phyloP scores from a whole-genome alignment of 2,888 invertebrate genomes.

The Alcis repandata region DNA sequence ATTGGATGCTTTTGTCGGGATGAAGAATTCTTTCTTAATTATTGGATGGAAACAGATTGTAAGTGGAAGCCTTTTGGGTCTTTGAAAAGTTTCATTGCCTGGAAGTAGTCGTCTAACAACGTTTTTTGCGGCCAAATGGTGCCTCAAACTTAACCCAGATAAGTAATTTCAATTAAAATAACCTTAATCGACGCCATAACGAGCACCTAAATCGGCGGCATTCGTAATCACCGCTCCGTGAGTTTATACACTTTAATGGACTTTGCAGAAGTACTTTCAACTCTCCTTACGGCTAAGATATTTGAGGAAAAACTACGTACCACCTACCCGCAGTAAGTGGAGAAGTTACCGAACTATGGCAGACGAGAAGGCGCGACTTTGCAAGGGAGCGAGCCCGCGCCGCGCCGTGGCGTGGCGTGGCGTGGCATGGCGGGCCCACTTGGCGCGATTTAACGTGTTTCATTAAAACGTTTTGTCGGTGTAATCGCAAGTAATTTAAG shows the following conservation, averaged over 20 bases:
- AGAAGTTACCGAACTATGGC: conserved; percentile 80
- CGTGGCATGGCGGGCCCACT: conserved; percentile 71
- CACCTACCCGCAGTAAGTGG: conserved; percentile 79
- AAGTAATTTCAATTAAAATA: conserved; percentile 77
- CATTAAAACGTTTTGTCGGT: conserved; percentile 86
- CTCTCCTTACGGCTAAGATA: conserved; percentile 85
- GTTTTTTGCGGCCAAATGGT: conserved; percentile 55
- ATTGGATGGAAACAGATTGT: neutral
- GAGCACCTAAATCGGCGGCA: conserved; percentile 79
- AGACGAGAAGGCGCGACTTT: conserved; percentile 52
- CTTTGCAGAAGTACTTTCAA: conserved; percentile 83
- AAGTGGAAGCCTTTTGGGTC: neutral
- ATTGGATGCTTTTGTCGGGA: too few species aligned
- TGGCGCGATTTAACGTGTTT: conserved; percentile 85
- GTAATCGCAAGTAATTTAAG: conserved; percentile 87
- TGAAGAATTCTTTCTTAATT: neutral
- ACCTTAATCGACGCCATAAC: conserved; percentile 77
- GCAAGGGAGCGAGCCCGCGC: conserved; percentile 49
- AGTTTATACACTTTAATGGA: conserved; percentile 85
- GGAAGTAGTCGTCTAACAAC: conserved; percentile 11
- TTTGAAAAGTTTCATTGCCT: conserved; percentile 4
- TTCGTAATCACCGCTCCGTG: conserved; percentile 81
- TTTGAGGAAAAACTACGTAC: conserved; percentile 84
- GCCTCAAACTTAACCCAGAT: conserved; percentile 39
- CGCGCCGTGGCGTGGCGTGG: conserved; percentile 29